Percentiles rank a stretch among this genome's conserved stretches.
phyloP scores from a whole-genome alignment of 1,140 invertebrate genomes.

The Paraescarpia echinospica region DNA sequence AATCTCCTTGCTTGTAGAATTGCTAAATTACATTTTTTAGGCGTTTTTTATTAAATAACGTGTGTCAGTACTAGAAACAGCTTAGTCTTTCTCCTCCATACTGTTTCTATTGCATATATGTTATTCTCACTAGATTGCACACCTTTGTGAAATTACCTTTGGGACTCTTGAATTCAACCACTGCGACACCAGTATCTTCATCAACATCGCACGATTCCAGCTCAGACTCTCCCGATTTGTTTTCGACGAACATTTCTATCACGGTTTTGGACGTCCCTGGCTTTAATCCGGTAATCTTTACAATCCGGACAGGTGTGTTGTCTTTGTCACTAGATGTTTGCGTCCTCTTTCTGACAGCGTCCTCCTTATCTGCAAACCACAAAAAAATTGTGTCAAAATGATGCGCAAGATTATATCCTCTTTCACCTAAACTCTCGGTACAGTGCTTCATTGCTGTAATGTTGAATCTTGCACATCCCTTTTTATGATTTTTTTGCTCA shows the following conservation, averaged over 20 bases:
- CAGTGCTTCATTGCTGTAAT: too few relatives aligned
- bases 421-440: neutral
- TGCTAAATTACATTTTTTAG: too few relatives aligned
- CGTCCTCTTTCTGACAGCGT: neutral
- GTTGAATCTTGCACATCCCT: too few relatives aligned
- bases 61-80: neutral
- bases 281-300: neutral
- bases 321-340: neutral
- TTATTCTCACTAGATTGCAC: neutral
- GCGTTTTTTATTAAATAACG: neutral
- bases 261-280: neutral
- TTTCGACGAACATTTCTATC: conserved; percentile 1
- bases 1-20: too few relatives aligned
- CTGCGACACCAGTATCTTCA: neutral
- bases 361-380: neutral
- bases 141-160: neutral
- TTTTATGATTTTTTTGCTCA: too few relatives aligned
- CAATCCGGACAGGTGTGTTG: neutral
- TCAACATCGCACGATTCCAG: neutral
- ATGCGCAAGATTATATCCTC: neutral
- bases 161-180: neutral
- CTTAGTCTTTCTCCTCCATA: neutral
- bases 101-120: neutral
- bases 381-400: neutral
- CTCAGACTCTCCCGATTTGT: neutral